Evolutionary conservation across 2,888 invertebrate genomes (phyloP).

Genomic region (Mesochorus sp.): DNA sequence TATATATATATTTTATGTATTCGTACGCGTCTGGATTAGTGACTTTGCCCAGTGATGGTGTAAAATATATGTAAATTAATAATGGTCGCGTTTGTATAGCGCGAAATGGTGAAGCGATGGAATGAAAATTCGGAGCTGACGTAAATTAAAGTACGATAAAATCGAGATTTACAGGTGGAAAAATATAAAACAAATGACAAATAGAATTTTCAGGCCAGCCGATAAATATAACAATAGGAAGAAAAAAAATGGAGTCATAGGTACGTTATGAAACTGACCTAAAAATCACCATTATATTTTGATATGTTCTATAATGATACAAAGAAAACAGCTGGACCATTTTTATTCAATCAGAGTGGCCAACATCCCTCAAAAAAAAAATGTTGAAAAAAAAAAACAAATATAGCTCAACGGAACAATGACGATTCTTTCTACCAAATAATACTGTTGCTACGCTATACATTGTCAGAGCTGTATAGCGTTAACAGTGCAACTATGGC

Average conservation of each 20-base stretch:
- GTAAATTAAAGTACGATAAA: constrained; percentile 29
- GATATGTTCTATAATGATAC: neutral
- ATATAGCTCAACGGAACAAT: no score
- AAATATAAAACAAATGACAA: neutral
- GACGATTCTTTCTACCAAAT: neutral
- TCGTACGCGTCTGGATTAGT: constrained; percentile 35
- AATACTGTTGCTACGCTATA: neutral
- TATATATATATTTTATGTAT: constrained; percentile 4
- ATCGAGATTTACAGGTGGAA: neutral
- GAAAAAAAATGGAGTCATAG: neutral
- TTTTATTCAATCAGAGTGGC: neutral
- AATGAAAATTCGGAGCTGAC: constrained; percentile 29
- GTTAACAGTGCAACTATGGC: neutral
- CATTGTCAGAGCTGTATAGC: neutral
- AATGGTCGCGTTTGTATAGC: constrained; percentile 32
- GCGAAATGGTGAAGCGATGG: constrained; percentile 15
- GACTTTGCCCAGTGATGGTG: constrained; percentile 18
- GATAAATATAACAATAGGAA: neutral
- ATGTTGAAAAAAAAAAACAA: neutral
- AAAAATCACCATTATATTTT: neutral
- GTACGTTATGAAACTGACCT: no score
- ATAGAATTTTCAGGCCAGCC: neutral
- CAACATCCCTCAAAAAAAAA: neutral
- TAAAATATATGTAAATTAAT: constrained; percentile 43
- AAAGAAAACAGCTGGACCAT: neutral